These are phyloP conservation scores for Blera fallax DNA, from an alignment of 2,888 invertebrate species.

Conservation along the genomic window DNA sequence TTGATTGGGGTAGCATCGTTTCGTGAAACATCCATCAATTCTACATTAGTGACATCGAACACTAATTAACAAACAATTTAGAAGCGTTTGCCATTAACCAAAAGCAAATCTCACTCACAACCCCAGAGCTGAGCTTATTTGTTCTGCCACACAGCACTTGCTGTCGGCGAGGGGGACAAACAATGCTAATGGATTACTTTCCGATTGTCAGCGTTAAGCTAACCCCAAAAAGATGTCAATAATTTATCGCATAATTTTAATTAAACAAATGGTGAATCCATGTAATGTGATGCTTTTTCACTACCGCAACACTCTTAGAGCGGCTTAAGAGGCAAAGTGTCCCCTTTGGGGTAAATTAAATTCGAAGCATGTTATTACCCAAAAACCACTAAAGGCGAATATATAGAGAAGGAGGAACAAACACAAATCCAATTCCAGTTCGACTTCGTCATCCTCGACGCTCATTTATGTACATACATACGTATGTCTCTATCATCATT, in stretches of 20 bases:
- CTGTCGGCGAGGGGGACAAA: constrained; percentile 10
- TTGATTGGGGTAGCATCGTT: background rate
- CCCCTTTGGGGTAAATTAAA: constrained; percentile 19
- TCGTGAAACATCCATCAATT: constrained; percentile 7
- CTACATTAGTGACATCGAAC: constrained; percentile 15
- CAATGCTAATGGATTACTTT: constrained; percentile 55
- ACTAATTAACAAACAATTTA: constrained; percentile 36
- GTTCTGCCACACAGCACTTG: constrained; percentile 15
- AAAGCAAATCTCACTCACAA: background rate
- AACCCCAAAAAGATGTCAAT: constrained; percentile 24
- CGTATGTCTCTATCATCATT: constrained; percentile 17
- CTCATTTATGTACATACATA: too few relatives aligned
- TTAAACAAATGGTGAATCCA: constrained; percentile 13
- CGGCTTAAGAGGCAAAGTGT: background rate
- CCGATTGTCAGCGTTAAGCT: constrained; percentile 21
- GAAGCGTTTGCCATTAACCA: constrained; percentile 13
- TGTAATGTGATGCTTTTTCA: background rate
- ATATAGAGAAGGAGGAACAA: background rate
- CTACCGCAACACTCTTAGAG: background rate
- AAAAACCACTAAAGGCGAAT: background rate
- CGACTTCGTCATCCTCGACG: background rate
- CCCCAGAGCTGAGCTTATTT: background rate
- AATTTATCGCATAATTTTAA: constrained; percentile 35
- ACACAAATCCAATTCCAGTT: constrained; percentile 40
- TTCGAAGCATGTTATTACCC: constrained; percentile 4